Evolutionary conservation across 2,113 vertebrate species (phyloP), one percentile per base, ranked within the genome.

Genomic region (Sciurus niger): DNA sequence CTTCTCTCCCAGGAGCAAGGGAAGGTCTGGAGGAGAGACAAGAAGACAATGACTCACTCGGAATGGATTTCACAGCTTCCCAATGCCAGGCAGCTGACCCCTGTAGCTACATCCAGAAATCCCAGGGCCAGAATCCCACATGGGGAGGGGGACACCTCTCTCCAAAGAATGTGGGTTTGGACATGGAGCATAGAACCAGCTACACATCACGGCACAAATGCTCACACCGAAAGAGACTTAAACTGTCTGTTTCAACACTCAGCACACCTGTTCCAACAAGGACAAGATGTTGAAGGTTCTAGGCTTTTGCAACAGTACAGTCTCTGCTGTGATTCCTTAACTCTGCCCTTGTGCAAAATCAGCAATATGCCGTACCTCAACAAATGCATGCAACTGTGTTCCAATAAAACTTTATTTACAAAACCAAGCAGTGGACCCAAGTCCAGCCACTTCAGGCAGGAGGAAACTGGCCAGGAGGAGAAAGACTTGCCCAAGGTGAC

Each of bases 351-450:
- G 43, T 2, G 17, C 68, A 32, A 40, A 79, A 74, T 46, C 25
- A 84, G n/a, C 10, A 37, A 37, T 37, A 37, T 2, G 37, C 37
- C 37, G 37, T 37, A 37, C 37, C 37, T 37, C 37, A 37, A 37
- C 37, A 37, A 37, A 37, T 37, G 37, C 37, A 2, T 7, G 0
- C 9, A 8, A 6, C 17, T 25, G 11, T 72, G 37, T 77, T 6
- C 18, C 60, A 34, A 80, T 73, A 82, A 96, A 93, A 72, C 76
- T 96, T 94, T 94, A 93, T 94, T 90, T 37, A 53, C 25, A 87
- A 48, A 74, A 84, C 30, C 43, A 77, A 46, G 80, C 46, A 70
- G 25, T 11, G 55, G 58, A 48, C 67, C 73, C 25, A 12, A 76
- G 32, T 28, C 17, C 40, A 78, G 55, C 0, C 37, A 48, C 40